Evolutionary conservation across 1,140 invertebrate genomes (phyloP).

Genomic region (Batillaria attramentaria): DNA sequence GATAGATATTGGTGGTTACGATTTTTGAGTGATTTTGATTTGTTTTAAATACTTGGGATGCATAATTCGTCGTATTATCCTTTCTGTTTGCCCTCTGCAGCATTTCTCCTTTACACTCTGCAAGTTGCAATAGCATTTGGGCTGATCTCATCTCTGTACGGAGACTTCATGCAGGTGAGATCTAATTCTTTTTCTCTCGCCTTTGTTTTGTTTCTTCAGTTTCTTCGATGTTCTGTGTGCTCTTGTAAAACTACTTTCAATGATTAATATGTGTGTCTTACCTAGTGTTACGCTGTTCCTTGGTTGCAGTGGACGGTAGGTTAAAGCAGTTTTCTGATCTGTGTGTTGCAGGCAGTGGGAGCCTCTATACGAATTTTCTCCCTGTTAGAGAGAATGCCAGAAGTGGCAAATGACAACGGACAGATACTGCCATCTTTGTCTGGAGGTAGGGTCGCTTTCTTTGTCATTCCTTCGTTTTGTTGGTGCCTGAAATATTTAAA

Average conservation of each 20-base stretch:
- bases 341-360: neutral
- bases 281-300: neutral
- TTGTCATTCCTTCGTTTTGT: neutral
- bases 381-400: slow-evolving; percentile 62
- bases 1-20: neutral
- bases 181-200: neutral
- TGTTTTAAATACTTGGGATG: neutral
- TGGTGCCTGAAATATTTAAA: no score
- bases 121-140: slow-evolving; percentile 70
- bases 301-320: neutral
- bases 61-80: neutral
- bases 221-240: neutral
- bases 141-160: slow-evolving; percentile 68
- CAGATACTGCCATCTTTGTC: neutral
- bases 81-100: slow-evolving; percentile 55
- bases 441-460: neutral
- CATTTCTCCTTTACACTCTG: slow-evolving; percentile 69
- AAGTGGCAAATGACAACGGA: slow-evolving; percentile 22
- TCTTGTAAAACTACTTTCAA: neutral
- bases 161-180: slow-evolving; percentile 70
- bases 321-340: neutral
- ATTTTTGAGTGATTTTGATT: neutral
- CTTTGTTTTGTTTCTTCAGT: neutral
- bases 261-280: neutral
- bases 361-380: slow-evolving; percentile 63